Conservation (phyloP, 2,113 vertebrate genomes). For the Podiceps cristatus region DNA sequence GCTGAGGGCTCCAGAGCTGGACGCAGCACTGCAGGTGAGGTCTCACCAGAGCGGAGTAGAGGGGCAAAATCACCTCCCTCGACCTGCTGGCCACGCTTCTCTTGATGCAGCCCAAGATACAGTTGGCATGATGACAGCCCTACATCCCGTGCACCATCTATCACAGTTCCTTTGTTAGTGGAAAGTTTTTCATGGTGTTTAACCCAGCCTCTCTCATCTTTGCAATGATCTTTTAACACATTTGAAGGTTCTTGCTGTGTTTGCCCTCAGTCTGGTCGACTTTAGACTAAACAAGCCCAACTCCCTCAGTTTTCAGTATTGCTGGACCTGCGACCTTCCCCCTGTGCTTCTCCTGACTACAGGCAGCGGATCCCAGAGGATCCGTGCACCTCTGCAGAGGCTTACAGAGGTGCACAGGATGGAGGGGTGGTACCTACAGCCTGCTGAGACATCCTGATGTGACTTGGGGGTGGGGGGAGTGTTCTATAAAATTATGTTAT, state of each 20-base stretch:
- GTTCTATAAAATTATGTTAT: neutral
- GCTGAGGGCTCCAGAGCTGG: too few relatives aligned
- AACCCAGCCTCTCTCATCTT: neutral
- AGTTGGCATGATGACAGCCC: fast-evolving
- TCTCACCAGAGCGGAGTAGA: too few relatives aligned
- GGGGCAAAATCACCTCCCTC: too few relatives aligned
- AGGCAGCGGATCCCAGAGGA: neutral
- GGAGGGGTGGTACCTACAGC: neutral
- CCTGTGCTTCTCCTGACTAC: neutral
- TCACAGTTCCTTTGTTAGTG: neutral
- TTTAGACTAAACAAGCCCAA: neutral
- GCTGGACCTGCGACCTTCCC: neutral
- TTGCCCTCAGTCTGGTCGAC: neutral
- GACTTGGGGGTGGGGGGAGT: fast-evolving
- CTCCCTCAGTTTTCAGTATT: neutral
- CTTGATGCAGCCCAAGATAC: too few relatives aligned
- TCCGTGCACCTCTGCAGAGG: neutral
- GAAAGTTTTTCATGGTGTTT: neutral
- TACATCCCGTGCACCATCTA: neutral
- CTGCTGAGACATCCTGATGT: neutral
- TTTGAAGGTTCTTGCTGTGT: neutral
- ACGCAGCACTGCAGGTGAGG: too few relatives aligned
- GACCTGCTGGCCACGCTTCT: too few relatives aligned
- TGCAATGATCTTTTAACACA: neutral
- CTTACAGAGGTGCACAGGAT: neutral